Base-by-base conservation (phyloP, 2,797 vertebrate species). In the Melanotaenia pygmaea region DNA sequence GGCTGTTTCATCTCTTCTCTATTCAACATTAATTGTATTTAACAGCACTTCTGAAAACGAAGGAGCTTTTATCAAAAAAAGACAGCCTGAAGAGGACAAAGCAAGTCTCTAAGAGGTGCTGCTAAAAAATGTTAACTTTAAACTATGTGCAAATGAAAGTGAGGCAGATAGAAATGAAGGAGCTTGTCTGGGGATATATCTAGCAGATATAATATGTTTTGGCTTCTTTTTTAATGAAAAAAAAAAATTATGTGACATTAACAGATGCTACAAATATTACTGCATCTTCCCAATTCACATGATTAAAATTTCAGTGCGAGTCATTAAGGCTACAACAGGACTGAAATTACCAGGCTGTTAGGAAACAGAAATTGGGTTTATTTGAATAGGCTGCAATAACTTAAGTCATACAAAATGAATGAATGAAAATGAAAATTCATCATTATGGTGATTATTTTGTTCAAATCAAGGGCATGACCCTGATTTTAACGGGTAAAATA, bases 21-120 rank as follows among this genome's bases (percentile, higher is more conserved):
- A 77, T 84, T 79, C 75, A 81, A 75, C 83, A 87, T 83, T 85
- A 88, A 87, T 85, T 84, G 67, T 64, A 78, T 86, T 78, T 81
- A 80, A 88, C 77, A 77, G 84, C 73, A 43, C 82, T 85, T 86
- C 64, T 80, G 57, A 69, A 59, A 72, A 75, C 30, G 7, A 69
- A 50, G 75, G 59, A 83, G 65, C 50, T 74, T 56, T 58, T 37
- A 10, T 38, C 3, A 0, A 40, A 13, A 14, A 14, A 16, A 34
- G 20, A 59, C 72, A 45, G 54, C 63, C 60, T 43, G 9, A 30
- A 72, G 56, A 70, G 50, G 1, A 73, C 69, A 72, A 61, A 69
- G 82, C 20, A 58, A 62, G 74, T 74, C 70, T 84, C 71, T 84
- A 32, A 66, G 70, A 89, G 77, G 68, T 32, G 63, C 58, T 76